Evolutionary conservation across 1,140 invertebrate genomes (phyloP).

Genomic region (Aphelinus certus): DNA sequence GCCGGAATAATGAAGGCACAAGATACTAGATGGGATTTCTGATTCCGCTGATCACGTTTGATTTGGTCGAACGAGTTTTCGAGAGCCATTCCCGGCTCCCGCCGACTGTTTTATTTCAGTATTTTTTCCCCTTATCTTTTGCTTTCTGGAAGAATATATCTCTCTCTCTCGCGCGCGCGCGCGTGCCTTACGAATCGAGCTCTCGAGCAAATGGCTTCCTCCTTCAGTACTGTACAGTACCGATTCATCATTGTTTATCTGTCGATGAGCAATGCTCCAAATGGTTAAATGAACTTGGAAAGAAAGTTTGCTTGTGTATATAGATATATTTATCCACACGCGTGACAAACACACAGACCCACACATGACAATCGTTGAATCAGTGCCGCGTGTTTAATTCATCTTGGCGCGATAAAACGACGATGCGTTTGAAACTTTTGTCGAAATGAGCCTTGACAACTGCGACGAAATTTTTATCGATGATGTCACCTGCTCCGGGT

Average conservation of each 20-base stretch:
- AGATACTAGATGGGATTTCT: background rate
- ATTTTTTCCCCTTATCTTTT: no score
- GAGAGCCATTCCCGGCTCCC: no score
- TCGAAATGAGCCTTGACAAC: background rate
- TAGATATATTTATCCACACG: background rate
- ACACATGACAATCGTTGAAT: no score
- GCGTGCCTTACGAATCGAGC: no score
- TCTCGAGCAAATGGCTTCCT: no score
- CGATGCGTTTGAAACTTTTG: background rate
- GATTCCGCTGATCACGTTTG: background rate
- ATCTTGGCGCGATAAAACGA: background rate
- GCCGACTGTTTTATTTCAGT: no score
- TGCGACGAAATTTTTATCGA: slow-evolving; percentile 13
- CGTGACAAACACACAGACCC: no score
- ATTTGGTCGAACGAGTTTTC: background rate
- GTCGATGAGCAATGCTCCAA: background rate
- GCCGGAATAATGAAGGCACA: background rate
- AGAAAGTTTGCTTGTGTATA: background rate
- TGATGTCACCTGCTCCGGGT: slow-evolving; percentile 2
- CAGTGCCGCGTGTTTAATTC: background rate
- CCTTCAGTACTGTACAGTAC: no score
- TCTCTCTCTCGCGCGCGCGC: no score
- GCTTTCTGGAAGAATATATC: no score
- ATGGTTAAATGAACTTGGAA: background rate
- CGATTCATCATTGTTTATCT: no score